A percentile compares a stretch with the other conserved stretches of the same genome.
phyloP scores from a whole-genome alignment of 1,140 invertebrate genomes.

The Centruroides sculpturatus region DNA sequence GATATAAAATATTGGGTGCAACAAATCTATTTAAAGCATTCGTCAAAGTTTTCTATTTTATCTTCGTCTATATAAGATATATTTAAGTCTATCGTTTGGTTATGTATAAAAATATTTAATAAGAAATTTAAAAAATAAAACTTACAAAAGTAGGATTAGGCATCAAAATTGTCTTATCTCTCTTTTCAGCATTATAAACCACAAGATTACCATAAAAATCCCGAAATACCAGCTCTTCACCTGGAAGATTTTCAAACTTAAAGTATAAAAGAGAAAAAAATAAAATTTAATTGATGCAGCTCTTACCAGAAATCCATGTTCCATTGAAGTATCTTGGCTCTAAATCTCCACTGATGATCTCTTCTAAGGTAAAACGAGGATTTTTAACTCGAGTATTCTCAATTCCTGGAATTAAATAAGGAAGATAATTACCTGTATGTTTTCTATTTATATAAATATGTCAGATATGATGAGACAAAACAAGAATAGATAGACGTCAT shows the following conservation, averaged over 20 bases:
- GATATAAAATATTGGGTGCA: too few relatives aligned
- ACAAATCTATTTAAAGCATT: too few relatives aligned
- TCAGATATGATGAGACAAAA: too few relatives aligned
- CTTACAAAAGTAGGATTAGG: conserved; percentile 73
- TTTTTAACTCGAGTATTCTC: conserved; percentile 14
- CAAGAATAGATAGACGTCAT: too few relatives aligned
- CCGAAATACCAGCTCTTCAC: conserved; percentile 53
- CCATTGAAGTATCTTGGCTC: conserved; percentile 16
- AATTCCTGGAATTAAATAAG: conserved; percentile 5
- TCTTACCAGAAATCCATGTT: conserved; percentile 18
- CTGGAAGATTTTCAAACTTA: conserved; percentile 28
- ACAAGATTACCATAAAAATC: conserved; percentile 66
- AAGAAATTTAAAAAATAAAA: conserved; percentile 22
- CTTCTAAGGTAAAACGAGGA: conserved; percentile 16
- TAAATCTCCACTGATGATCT: conserved; percentile 12
- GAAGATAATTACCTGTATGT: too few relatives aligned
- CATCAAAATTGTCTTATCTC: conserved; percentile 56
- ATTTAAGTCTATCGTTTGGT: too few relatives aligned
- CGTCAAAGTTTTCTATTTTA: too few relatives aligned
- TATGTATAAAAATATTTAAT: too few relatives aligned
- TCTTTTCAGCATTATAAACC: conserved; percentile 53
- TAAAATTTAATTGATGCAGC: too few relatives aligned
- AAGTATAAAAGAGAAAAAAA: too few relatives aligned
- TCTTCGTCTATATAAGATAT: too few relatives aligned
- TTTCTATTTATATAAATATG: too few relatives aligned